A percentile compares a stretch with the other conserved stretches of the same genome.
Evolutionary conservation across 1,140 invertebrate species (phyloP).

Genomic region (Pristionchus pacificus): DNA sequence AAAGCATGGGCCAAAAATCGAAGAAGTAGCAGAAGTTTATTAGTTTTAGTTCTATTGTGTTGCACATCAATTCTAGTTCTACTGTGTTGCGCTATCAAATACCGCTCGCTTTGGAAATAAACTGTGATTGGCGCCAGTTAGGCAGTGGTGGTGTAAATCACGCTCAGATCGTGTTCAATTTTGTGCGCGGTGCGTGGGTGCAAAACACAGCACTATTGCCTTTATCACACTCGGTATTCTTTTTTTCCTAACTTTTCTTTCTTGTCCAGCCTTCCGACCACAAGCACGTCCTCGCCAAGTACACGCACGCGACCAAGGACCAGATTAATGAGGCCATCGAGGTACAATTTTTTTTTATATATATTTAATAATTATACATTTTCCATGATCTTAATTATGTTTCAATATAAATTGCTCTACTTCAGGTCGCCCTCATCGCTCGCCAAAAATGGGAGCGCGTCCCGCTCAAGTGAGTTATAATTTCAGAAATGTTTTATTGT

Average conservation of each 20-base stretch:
- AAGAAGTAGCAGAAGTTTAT: too few species aligned
- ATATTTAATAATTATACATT: not conserved
- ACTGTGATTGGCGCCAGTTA: too few species aligned
- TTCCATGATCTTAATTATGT: not conserved
- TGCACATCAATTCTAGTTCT: too few species aligned
- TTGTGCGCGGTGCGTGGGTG: too few species aligned
- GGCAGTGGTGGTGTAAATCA: too few species aligned
- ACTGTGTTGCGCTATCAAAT: too few species aligned
- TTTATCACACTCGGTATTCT: too few species aligned
- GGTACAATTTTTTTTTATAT: constrained; percentile 21
- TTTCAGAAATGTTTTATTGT: not conserved
- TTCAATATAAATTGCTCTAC: not conserved
- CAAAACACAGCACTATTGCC: too few species aligned
- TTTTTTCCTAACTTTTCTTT: constrained; percentile 9
- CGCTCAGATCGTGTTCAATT: too few species aligned
- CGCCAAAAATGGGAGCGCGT: constrained; percentile 43
- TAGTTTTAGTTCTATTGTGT: constrained; percentile 10
- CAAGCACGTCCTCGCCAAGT: constrained; percentile 39
- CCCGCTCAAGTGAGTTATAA: constrained; percentile 39
- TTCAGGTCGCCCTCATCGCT: not conserved
- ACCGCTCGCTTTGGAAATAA: too few species aligned
- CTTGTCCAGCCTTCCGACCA: constrained; percentile 55
- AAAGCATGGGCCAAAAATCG: too few species aligned
- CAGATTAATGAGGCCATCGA: constrained; percentile 52
- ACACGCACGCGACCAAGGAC: constrained; percentile 45